Evolutionary conservation across 2,113 vertebrate genomes (phyloP).

Genomic region (Macquaria ambigua): DNA sequence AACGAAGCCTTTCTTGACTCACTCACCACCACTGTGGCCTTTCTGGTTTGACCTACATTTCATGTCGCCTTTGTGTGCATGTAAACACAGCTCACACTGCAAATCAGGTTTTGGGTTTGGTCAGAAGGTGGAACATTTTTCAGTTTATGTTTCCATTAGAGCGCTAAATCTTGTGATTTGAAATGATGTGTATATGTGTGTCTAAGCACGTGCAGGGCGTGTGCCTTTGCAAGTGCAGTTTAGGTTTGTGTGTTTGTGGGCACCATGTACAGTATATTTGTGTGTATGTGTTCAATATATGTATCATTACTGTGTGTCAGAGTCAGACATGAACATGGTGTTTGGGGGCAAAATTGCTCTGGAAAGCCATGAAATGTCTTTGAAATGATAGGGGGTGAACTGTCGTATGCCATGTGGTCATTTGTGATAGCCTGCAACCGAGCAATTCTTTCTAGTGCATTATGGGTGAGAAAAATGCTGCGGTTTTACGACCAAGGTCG

Average conservation of each 20-base stretch:
- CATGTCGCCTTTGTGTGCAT: conserved; percentile 19
- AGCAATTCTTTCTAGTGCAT: conserved; percentile 3
- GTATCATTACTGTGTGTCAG: not conserved
- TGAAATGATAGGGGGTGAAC: conserved; percentile 8
- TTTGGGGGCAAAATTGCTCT: not conserved
- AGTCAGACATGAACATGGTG: not conserved
- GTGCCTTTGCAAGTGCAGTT: not conserved
- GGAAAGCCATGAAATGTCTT: conserved; percentile 2
- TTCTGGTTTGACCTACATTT: conserved; percentile 70
- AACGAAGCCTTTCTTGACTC: conserved; percentile 18
- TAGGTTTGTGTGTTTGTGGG: not conserved
- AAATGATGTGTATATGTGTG: conserved; percentile 21
- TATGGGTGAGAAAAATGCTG: conserved; percentile 24
- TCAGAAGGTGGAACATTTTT: conserved; percentile 38
- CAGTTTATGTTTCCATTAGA: conserved; percentile 32
- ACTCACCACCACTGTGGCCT: conserved; percentile 20
- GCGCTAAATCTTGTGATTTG: conserved; percentile 27
- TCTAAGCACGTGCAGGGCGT: conserved; percentile 13
- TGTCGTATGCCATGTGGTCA: not conserved
- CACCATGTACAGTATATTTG: not conserved
- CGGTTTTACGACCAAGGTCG: not conserved
- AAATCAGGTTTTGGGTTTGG: conserved; percentile 37
- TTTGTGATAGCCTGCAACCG: not conserved
- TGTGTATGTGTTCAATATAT: not conserved
- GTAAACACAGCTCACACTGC: conserved; percentile 46